Evolutionary conservation across 2,113 vertebrate species (phyloP).

Genomic region (Clupea harengus): DNA sequence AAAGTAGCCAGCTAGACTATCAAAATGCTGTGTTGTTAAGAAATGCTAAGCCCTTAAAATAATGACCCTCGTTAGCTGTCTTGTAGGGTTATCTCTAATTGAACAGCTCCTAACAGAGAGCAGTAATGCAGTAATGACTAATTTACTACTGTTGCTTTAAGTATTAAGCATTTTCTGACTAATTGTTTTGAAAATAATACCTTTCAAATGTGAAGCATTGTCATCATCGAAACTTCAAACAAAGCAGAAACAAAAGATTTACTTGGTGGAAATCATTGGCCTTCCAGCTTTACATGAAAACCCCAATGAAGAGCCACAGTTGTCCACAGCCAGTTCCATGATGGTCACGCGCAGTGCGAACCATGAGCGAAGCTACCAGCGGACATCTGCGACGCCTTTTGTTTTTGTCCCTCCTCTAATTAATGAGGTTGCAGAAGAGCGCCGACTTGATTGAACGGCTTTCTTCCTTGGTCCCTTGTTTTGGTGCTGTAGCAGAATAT

Average conservation of each 20-base stretch:
- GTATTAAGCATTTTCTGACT: not conserved
- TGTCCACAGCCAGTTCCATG: not conserved
- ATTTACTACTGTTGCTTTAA: not conserved
- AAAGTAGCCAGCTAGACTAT: not conserved
- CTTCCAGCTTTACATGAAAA: conserved; percentile 9
- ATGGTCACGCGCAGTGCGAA: not conserved
- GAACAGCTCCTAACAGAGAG: not conserved
- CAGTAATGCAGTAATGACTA: not conserved
- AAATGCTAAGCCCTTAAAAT: not conserved
- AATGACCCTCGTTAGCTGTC: not conserved
- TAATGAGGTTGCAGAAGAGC: conserved; percentile 22
- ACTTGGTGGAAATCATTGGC: not conserved
- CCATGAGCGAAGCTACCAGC: not conserved
- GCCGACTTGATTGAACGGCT: conserved; percentile 56
- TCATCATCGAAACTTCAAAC: not conserved
- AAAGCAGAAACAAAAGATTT: not conserved
- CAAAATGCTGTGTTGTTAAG: not conserved
- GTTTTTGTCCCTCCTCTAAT: conserved; percentile 28
- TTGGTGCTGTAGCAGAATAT: conserved; percentile 76
- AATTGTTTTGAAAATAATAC: not conserved
- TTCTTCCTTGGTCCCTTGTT: conserved; percentile 57
- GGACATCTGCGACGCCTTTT: not conserved
- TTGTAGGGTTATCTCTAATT: not conserved
- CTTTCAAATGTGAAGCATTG: not conserved
- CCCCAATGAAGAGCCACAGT: not conserved